A percentile compares a stretch with the other conserved stretches of the same genome.
Conservation (phyloP, 2,888 invertebrate species). For the Drosophila kanekoi region DNA sequence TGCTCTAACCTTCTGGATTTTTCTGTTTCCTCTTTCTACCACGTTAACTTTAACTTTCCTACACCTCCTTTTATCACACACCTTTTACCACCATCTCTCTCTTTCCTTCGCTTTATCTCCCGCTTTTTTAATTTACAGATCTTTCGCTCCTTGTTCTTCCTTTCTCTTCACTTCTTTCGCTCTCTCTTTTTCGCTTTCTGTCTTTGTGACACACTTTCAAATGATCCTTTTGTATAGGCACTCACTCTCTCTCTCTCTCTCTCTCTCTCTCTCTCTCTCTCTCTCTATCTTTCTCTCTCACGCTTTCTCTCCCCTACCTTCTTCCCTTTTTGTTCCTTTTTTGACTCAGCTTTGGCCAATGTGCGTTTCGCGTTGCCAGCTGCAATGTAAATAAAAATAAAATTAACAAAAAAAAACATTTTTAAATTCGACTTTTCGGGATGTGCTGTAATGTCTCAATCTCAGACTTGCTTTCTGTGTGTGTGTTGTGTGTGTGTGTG, state of each 20-base stretch:
- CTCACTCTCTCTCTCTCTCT: not conserved
- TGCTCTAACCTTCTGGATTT: too few relatives aligned
- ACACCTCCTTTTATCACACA: too few relatives aligned
- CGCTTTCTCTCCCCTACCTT: not conserved
- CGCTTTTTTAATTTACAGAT: too few relatives aligned
- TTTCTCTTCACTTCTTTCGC: not conserved
- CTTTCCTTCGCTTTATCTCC: not conserved
- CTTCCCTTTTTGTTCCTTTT: constrained; percentile 2
- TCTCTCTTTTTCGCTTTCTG: not conserved
- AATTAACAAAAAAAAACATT: constrained; percentile 37
- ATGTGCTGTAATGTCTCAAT: constrained; percentile 66
- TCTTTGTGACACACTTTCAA: too few relatives aligned
- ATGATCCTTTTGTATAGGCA: too few relatives aligned
- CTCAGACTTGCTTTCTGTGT: constrained; percentile 18
- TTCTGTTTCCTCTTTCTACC: too few relatives aligned
- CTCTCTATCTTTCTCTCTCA: too few relatives aligned
- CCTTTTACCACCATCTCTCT: too few relatives aligned
- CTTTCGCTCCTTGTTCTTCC: not conserved
- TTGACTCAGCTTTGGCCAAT: constrained; percentile 13
- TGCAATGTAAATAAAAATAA: constrained; percentile 58
- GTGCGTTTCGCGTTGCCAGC: constrained; percentile 45
- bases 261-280: not conserved
- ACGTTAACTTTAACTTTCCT: too few relatives aligned
- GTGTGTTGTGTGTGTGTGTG: constrained; percentile 14
- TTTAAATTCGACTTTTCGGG: constrained; percentile 61